phyloP scores from a whole-genome alignment of 2,797 vertebrate genomes.

The Intellagama lesueurii region DNA sequence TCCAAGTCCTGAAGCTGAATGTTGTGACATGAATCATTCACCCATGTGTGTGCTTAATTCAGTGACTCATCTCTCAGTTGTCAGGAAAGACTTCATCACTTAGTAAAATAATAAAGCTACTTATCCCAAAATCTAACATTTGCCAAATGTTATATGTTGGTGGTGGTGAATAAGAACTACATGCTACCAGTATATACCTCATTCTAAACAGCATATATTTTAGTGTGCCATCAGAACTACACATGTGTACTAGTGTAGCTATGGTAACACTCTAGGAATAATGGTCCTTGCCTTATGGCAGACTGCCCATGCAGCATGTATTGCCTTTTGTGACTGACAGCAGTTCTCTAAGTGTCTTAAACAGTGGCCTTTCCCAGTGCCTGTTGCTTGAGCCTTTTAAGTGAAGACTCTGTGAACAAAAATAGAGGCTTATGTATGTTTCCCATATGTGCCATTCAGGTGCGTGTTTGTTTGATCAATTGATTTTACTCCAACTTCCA shows the following conservation, averaged over 20 bases:
- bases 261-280: not conserved
- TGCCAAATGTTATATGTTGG: not conserved
- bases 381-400: not conserved
- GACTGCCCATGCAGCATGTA: not conserved
- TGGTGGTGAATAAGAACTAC: not conserved
- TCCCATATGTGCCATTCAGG: too few species aligned
- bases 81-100: constrained; percentile 38
- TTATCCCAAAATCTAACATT: not conserved
- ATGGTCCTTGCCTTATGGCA: not conserved
- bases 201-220: not conserved
- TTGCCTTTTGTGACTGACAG: not conserved
- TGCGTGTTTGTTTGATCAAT: too few species aligned
- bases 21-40: constrained; percentile 43
- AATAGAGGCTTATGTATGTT: too few species aligned
- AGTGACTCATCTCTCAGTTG: constrained; percentile 38
- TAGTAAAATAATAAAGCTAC: constrained; percentile 33
- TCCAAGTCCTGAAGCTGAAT: constrained; percentile 17
- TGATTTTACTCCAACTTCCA: too few species aligned
- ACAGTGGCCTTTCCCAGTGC: too few species aligned
- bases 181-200: not conserved
- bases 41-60: constrained; percentile 29
- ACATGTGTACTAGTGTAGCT: not conserved
- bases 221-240: not conserved
- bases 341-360: not conserved
- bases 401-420: too few species aligned